Percentiles rank a stretch among this genome's conserved stretches.
Conservation (phyloP, 1,140 invertebrate species). For the Portunus trituberculatus region DNA sequence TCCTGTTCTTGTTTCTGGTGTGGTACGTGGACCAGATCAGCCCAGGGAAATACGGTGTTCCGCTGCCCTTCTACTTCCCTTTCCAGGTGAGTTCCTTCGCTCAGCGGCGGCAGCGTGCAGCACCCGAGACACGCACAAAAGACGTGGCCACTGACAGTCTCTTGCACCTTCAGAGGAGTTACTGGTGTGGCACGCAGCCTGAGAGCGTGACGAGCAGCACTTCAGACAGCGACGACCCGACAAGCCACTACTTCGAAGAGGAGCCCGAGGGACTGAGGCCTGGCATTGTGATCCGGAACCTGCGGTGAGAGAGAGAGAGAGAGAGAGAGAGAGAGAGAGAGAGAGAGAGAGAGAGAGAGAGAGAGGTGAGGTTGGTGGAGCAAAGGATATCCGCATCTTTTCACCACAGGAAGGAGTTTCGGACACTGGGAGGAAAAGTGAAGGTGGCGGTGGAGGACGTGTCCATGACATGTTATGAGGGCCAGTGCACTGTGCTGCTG, state of each 20-base stretch:
- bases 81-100: constrained; percentile 76
- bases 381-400: neutral
- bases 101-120: too few species aligned
- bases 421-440: constrained; percentile 81
- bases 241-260: constrained; percentile 55
- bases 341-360: too few species aligned
- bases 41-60: constrained; percentile 84
- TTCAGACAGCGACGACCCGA: neutral
- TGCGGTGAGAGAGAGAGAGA: constrained; percentile 60
- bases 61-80: constrained; percentile 82
- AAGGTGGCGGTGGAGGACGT: constrained; percentile 83
- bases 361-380: too few species aligned
- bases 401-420: constrained; percentile 78
- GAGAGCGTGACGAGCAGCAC: neutral
- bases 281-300: constrained; percentile 70
- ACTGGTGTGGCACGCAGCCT: constrained; percentile 54
- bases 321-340: neutral
- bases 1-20: constrained; percentile 79
- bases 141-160: too few species aligned
- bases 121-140: too few species aligned
- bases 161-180: constrained; percentile 48
- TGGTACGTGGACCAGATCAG: constrained; percentile 86
- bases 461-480: constrained; percentile 84
- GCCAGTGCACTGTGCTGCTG: constrained; percentile 85
- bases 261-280: constrained; percentile 67